Conservation (phyloP, 2,888 invertebrate genomes). For the Thereva unica region DNA sequence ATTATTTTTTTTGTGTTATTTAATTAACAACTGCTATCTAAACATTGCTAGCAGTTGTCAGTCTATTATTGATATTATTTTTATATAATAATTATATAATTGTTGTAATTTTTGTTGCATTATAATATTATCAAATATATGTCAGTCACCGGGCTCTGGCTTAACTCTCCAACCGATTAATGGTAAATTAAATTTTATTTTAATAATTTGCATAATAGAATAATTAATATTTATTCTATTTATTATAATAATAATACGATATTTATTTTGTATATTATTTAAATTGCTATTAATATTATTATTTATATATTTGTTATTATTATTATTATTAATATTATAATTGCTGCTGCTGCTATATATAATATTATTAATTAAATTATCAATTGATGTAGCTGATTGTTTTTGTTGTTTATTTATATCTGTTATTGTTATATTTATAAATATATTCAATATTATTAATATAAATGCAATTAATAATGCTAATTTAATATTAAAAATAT, state of each 20-base stretch:
- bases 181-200: slow-evolving; percentile 43
- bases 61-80: slow-evolving; percentile 28
- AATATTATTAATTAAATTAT: background rate
- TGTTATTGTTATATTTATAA: background rate
- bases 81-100: slow-evolving; percentile 21
- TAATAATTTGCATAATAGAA: slow-evolving; percentile 38
- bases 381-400: background rate
- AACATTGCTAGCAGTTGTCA: slow-evolving; percentile 36
- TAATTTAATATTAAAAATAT: background rate
- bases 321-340: background rate
- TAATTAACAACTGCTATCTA: slow-evolving; percentile 33
- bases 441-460: too few species aligned
- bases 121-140: slow-evolving; percentile 41
- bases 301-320: background rate
- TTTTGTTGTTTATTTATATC: background rate
- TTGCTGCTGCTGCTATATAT: background rate
- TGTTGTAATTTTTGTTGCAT: slow-evolving; percentile 33
- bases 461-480: too few species aligned
- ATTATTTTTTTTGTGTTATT: slow-evolving; percentile 11
- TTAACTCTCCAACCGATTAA: slow-evolving; percentile 59
- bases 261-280: slow-evolving; percentile 9
- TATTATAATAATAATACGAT: background rate
- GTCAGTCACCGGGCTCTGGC: slow-evolving; percentile 67
- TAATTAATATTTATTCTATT: background rate
- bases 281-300: slow-evolving; percentile 7